Base-by-base conservation (phyloP, 2,113 vertebrate species). In the Meleagris gallopavo region DNA sequence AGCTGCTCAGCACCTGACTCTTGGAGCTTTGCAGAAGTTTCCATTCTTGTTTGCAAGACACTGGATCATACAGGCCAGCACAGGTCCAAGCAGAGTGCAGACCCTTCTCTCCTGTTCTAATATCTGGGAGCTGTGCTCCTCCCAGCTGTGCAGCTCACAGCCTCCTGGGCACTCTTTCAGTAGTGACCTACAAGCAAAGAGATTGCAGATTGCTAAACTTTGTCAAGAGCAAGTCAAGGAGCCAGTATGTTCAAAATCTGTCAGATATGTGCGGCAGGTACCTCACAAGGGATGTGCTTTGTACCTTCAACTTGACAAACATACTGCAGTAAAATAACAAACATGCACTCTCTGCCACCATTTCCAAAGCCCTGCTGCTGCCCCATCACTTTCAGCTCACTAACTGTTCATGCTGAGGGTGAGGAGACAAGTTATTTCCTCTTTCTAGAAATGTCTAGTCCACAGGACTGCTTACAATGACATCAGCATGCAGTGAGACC, bases 161-260 rank as follows among this genome's bases (percentile, higher is more conserved):
- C 45, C 17, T 60, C 65, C 48, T 36, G 19, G 62, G 75, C 34
- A 67, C 5, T 24, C 87, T 32, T 32, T 89, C 67, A 83, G 83
- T 83, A 86, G 87, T 18, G 24, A 62, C 77, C 65, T 87, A 30
- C 38, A 90, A 85, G 45, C 70, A 66, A 65, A 71, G 74, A 27
- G 2, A 89, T 88, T 84, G 71, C 77, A 89, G 72, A 82, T 84
- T 84, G 73, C 8, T 52, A 84, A 95, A 76, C 40, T 65, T 95
- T 90, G 87, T 94, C 93, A 96, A 97, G 81, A 93, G 69, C 91
- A 79, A 93, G 69, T 83, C 94, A 93, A 97, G 93, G 93, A 87
- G 67, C 67, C 79, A 76, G 76, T 58, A 40, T 58, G 60, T 81
- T 83, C 65, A 78, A 77, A 94, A 88, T 10, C 65, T 69, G 77